These are phyloP conservation scores for Shinisaurus crocodilurus DNA, from an alignment of 2,113 vertebrate species.

Conservation along the genomic window DNA sequence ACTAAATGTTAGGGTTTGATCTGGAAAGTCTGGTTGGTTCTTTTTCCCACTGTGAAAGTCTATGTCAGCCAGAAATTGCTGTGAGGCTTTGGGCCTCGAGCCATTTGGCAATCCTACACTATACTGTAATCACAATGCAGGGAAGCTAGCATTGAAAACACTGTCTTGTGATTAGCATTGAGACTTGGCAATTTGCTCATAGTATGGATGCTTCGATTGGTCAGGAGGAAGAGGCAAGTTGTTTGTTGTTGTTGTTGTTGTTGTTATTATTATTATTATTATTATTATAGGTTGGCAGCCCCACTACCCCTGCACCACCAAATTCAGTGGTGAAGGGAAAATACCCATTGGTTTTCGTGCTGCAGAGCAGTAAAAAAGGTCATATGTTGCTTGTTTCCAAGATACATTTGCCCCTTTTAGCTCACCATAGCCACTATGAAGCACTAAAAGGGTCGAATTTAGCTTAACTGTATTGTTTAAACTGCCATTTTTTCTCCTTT, in stretches of 20 bases:
- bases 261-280: neutral
- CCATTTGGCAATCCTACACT: neutral
- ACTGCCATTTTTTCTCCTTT: too few relatives aligned
- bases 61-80: conserved; percentile 13
- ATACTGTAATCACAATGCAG: neutral
- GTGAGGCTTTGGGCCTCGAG: neutral
- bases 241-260: too few relatives aligned
- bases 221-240: neutral
- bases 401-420: too few relatives aligned
- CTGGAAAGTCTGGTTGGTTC: neutral
- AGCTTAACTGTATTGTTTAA: too few relatives aligned
- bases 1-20: neutral
- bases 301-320: too few relatives aligned
- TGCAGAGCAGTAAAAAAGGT: too few relatives aligned
- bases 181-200: neutral
- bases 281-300: too few relatives aligned
- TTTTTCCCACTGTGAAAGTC: neutral
- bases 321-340: too few relatives aligned
- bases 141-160: neutral
- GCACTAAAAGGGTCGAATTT: too few relatives aligned
- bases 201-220: neutral
- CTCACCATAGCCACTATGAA: too few relatives aligned
- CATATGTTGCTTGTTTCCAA: too few relatives aligned
- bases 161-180: neutral
- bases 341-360: too few relatives aligned